phyloP scores from a whole-genome alignment of 2,888 invertebrate species.

The Ferrisia virgata region DNA sequence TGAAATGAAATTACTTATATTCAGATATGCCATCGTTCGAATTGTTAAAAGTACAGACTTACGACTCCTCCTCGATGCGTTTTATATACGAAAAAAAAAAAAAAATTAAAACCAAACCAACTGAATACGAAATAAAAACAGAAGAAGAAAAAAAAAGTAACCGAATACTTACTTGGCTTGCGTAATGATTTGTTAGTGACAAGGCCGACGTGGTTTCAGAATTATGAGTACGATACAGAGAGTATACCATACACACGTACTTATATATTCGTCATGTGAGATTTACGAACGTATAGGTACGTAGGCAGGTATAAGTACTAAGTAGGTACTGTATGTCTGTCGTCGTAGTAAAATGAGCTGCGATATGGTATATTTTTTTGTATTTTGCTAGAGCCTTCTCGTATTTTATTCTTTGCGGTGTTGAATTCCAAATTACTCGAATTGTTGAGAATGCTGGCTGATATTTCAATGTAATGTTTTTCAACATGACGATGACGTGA shows the following conservation, averaged over 20 bases:
- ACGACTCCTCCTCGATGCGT: background rate
- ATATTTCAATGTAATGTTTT: too few relatives aligned
- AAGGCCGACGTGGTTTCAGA: slow-evolving; percentile 15
- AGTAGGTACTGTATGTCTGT: too few relatives aligned
- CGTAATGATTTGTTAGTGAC: background rate
- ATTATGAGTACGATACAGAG: background rate
- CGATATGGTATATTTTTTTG: background rate
- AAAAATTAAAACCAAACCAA: background rate
- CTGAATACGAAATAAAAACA: background rate
- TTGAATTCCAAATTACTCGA: background rate
- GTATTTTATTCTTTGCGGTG: background rate
- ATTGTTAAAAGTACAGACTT: too few relatives aligned
- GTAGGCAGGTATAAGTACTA: background rate
- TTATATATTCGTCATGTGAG: background rate
- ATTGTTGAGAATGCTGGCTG: background rate
- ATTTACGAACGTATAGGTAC: background rate
- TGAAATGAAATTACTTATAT: too few relatives aligned
- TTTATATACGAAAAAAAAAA: background rate
- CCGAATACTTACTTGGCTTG: background rate
- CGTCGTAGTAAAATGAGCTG: background rate
- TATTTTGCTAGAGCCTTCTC: background rate
- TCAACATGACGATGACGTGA: too few relatives aligned
- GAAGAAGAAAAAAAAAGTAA: background rate
- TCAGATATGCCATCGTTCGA: too few relatives aligned
- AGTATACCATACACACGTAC: background rate